phyloP scores from a whole-genome alignment of 2,113 vertebrate genomes.

The Onychostruthus taczanowskii region DNA sequence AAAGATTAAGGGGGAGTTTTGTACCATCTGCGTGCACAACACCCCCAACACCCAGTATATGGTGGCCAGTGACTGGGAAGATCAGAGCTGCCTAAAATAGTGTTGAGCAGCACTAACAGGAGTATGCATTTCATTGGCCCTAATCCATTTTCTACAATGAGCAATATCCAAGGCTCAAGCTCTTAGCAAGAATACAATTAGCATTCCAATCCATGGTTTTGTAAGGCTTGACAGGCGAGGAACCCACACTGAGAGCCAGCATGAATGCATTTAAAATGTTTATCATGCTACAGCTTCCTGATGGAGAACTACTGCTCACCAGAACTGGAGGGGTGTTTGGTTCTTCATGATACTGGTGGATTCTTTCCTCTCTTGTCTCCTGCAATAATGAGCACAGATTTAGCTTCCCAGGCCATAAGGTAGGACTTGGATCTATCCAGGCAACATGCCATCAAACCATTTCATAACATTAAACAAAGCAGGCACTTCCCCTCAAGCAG shows the following conservation, averaged over 20 bases:
- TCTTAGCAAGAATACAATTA: not conserved
- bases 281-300: not conserved
- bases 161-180: not conserved
- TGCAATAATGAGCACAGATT: slow-evolving; percentile 4
- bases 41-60: not conserved
- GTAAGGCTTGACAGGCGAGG: not conserved
- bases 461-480: not conserved
- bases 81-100: not conserved
- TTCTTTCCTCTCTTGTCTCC: slow-evolving; percentile 87
- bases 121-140: not conserved
- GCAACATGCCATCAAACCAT: not conserved
- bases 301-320: slow-evolving; percentile 60
- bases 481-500: not conserved
- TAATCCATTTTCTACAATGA: not conserved
- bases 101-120: not conserved
- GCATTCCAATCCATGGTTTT: not conserved
- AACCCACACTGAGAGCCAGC: not conserved
- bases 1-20: not conserved
- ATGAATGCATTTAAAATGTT: not conserved
- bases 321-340: slow-evolving; percentile 78
- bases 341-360: slow-evolving; percentile 84
- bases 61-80: not conserved
- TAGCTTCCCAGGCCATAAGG: not conserved
- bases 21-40: not conserved
- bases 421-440: not conserved